Evolutionary conservation across 2,888 invertebrate species (phyloP).

Genomic region (Nemotelus pantherinus): DNA sequence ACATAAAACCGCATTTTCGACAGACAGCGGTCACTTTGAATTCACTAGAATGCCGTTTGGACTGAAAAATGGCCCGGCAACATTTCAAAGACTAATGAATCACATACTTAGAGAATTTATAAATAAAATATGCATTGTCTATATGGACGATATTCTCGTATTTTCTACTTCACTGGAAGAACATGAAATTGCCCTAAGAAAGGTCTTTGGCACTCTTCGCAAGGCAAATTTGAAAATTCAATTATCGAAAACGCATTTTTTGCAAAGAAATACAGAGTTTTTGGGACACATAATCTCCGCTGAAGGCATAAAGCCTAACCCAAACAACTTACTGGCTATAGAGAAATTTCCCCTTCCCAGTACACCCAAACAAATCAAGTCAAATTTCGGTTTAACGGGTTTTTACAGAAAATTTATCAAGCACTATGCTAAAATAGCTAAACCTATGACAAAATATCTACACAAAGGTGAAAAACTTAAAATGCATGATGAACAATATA

Average conservation of each 20-base stretch:
- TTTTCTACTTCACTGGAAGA: constrained; percentile 54
- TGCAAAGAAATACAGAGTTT: constrained; percentile 45
- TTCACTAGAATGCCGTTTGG: constrained; percentile 59
- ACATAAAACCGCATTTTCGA: constrained; percentile 57
- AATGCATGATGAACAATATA: background rate
- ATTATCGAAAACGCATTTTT: constrained; percentile 47
- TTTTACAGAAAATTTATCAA: constrained; percentile 29
- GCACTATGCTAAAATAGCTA: constrained; percentile 33
- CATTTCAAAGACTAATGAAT: constrained; percentile 44
- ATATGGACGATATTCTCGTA: constrained; percentile 51
- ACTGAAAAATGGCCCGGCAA: constrained; percentile 59
- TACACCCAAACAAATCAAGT: constrained; percentile 54
- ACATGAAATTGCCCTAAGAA: constrained; percentile 51
- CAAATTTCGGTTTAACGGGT: constrained; percentile 50
- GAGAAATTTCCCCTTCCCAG: constrained; percentile 52
- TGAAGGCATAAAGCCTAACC: constrained; percentile 56
- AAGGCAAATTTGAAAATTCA: constrained; percentile 53
- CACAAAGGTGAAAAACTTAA: constrained; percentile 24
- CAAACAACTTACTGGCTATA: constrained; percentile 54
- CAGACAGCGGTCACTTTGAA: constrained; percentile 54
- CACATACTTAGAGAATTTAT: constrained; percentile 54
- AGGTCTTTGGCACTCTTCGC: constrained; percentile 52
- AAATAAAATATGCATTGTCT: constrained; percentile 48
- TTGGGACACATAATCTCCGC: constrained; percentile 56
- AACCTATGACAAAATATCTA: constrained; percentile 49